Base-by-base conservation (phyloP, 2,113 vertebrate genomes). In the Raja brachyura region DNA sequence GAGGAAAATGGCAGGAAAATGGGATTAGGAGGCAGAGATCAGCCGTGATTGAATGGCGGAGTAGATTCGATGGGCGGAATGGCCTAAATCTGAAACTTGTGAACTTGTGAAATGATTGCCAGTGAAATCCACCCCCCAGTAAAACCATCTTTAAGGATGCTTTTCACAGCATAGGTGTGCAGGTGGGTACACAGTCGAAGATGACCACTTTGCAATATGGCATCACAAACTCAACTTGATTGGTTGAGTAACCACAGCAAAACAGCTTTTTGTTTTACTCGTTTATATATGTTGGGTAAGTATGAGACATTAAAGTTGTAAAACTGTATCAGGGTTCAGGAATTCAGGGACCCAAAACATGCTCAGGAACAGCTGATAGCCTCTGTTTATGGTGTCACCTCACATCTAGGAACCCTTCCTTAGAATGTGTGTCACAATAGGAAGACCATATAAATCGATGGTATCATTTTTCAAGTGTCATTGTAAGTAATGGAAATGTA, bases 291-390 rank as follows among this genome's bases (percentile, higher is more conserved):
- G 73, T 54, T 20, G 18, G 83, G n/a, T 74, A 25, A 92, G 39
- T 39, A 92, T 18, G 90, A 74, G 90, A 92, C 31, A 92, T 73
- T 33, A 73, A 92, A 92, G 68, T 68, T 92, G 16, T 74, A 22
- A 48, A 18, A 48, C 13, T 73, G 20, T 73, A 33, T 92, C 22
- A 33, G 90, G 10, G 20, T 74, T 92, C 59, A 68, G 63, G 25
- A 33, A 48, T 48, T 48, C 39, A 48, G 39, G 39, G 39, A 48
- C 3, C 39, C 39, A 48, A 48, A 48, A 48, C 33, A 66, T 68
- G 31, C 7, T 68, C 33, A 92, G 14, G 59, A 48, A 74, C 48
- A 54, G 39, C 66, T 92, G 70, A 70, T 28, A 73, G 4, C 25
- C 88, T 70, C 20, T 68, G n/a, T 48, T 73, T 22, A 73, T 73